These are phyloP conservation scores for Luehdorfia chinensis DNA, from an alignment of 1,140 invertebrate species.

Conservation along the genomic window DNA sequence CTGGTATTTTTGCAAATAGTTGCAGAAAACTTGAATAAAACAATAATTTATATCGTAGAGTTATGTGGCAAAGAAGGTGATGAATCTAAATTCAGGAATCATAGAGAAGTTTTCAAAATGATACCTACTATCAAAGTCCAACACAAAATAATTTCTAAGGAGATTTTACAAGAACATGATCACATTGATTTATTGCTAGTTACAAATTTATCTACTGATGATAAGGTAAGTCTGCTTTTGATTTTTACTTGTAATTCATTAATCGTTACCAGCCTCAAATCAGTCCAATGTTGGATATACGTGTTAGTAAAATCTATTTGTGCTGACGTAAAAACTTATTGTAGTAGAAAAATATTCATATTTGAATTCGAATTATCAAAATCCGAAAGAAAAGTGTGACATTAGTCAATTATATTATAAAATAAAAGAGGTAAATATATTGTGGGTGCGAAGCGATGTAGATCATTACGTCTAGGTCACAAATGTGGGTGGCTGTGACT, in stretches of 20 bases:
- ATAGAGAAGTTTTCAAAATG: constrained; percentile 1
- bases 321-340: too few species aligned
- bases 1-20: constrained; percentile 25
- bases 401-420: too few species aligned
- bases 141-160: constrained; percentile 14
- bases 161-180: constrained; percentile 15
- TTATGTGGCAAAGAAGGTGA: constrained; percentile 12
- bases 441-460: too few species aligned
- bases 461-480: too few species aligned
- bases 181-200: constrained; percentile 25
- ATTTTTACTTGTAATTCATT: too few species aligned
- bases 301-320: too few species aligned
- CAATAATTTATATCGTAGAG: constrained; percentile 19
- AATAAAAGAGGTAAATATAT: too few species aligned
- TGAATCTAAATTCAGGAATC: constrained; percentile 1
- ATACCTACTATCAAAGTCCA: constrained; percentile 18
- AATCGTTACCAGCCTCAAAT: too few species aligned
- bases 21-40: constrained; percentile 25
- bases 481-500: too few species aligned
- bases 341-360: too few species aligned
- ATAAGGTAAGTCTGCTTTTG: constrained; percentile 27
- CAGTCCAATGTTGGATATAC: background rate
- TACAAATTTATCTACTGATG: constrained; percentile 22
- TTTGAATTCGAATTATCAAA: too few species aligned
- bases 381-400: too few species aligned